Evolutionary conservation across 2,888 invertebrate species (phyloP).

Genomic region (Hartigia nigra): DNA sequence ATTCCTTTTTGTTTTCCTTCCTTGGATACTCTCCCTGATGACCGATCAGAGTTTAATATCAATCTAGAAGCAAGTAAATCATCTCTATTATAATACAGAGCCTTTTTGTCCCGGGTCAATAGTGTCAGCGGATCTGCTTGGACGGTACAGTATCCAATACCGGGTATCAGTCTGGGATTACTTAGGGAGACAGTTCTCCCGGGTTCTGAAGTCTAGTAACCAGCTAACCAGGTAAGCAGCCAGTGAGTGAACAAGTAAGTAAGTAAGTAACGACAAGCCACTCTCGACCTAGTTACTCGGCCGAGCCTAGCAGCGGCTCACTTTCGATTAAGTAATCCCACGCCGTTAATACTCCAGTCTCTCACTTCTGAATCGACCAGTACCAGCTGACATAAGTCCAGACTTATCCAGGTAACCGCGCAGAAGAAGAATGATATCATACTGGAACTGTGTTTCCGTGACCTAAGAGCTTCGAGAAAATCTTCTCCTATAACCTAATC

Average conservation of each 20-base stretch:
- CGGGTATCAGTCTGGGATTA: background rate
- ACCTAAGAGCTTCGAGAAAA: background rate
- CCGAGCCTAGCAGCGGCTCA: slow-evolving; percentile 51
- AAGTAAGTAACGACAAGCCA: slow-evolving; percentile 29
- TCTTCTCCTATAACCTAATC: background rate
- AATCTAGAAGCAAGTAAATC: background rate
- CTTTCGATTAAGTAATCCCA: slow-evolving; percentile 55
- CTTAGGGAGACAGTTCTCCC: background rate
- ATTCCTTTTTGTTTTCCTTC: background rate
- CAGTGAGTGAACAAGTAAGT: slow-evolving; percentile 31
- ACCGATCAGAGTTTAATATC: background rate
- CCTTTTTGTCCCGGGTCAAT: background rate
- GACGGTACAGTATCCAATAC: background rate
- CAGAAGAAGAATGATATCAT: background rate
- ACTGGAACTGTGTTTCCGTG: background rate
- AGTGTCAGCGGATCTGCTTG: background rate
- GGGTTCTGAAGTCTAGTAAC: slow-evolving; percentile 11
- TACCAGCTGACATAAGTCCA: background rate
- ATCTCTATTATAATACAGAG: background rate
- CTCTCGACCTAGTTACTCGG: slow-evolving; percentile 55
- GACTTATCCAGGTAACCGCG: slow-evolving; percentile 13
- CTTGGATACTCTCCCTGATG: background rate
- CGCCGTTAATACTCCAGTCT: slow-evolving; percentile 1
- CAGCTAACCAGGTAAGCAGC: slow-evolving; percentile 31
- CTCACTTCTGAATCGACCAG: slow-evolving; percentile 1